Conservation (phyloP, 2,888 invertebrate genomes). For the Lacanobia oleracea region DNA sequence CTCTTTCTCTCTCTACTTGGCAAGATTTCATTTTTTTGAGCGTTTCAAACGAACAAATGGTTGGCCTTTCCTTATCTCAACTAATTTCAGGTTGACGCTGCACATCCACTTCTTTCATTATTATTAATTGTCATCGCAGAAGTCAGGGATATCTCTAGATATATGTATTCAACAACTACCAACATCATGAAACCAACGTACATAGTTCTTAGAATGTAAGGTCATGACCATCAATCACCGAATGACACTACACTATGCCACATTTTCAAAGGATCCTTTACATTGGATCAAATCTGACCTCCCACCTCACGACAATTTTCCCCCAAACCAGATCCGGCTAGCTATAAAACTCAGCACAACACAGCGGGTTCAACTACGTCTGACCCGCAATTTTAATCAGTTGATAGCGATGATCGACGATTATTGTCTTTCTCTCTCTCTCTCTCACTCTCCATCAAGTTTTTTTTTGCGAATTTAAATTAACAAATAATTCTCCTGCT, state of each 20-base stretch:
- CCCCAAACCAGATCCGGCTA: slow-evolving; percentile 49
- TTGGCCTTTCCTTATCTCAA: no score
- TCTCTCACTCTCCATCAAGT: no score
- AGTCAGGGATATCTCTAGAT: no score
- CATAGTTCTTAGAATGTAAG: not conserved
- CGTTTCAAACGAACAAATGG: no score
- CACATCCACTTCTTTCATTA: no score
- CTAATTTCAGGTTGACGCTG: no score
- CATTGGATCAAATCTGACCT: not conserved
- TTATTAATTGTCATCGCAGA: no score
- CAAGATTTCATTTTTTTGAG: no score
- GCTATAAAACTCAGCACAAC: slow-evolving; percentile 53
- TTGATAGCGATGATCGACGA: slow-evolving; percentile 70
- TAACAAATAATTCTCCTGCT: no score
- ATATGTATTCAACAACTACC: no score
- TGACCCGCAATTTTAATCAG: slow-evolving; percentile 75
- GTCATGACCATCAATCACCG: not conserved
- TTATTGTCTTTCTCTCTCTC: slow-evolving; percentile 58
- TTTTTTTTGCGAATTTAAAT: no score
- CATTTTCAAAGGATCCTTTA: not conserved
- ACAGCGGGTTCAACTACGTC: slow-evolving; percentile 65
- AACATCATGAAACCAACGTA: not conserved
- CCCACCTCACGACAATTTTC: slow-evolving; percentile 26
- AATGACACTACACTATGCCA: not conserved
- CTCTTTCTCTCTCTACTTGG: not conserved